These are phyloP conservation scores for Hycleus phaleratus DNA, from an alignment of 1,140 invertebrate species.

Conservation along the genomic window DNA sequence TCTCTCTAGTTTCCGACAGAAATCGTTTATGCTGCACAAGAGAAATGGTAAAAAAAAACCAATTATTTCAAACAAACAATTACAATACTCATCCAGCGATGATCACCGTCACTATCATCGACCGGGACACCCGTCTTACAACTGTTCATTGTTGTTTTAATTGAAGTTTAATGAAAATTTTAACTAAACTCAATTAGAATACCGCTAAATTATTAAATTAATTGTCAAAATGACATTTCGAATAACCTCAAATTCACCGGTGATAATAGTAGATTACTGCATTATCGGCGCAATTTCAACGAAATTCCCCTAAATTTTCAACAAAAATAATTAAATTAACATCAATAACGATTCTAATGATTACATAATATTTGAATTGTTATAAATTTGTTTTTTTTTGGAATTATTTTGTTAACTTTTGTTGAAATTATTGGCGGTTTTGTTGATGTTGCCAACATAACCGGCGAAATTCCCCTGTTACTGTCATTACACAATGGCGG, in stretches of 20 bases:
- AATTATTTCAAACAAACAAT: slow-evolving; percentile 4
- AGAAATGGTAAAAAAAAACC: neutral
- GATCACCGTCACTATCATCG: slow-evolving; percentile 38
- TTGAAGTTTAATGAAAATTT: neutral
- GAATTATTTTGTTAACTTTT: neutral
- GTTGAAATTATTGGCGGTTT: neutral
- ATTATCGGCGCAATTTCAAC: neutral
- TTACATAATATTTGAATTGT: neutral
- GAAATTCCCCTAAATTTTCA: neutral
- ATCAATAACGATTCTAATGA: neutral
- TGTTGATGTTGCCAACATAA: neutral
- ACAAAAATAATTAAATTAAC: too few species aligned
- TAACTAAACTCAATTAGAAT: neutral
- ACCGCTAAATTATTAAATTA: neutral
- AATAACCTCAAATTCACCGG: too few species aligned
- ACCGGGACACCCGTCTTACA: slow-evolving; percentile 34
- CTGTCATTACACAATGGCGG: too few species aligned
- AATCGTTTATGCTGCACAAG: slow-evolving; percentile 71
- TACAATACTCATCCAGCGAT: slow-evolving; percentile 41
- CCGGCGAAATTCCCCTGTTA: too few species aligned
- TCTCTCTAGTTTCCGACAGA: slow-evolving; percentile 69
- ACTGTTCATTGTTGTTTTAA: slow-evolving; percentile 33
- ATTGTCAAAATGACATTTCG: too few species aligned
- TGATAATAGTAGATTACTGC: neutral
- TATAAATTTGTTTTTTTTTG: neutral